phyloP scores from a whole-genome alignment of 1,140 invertebrate species.

The Hycleus cichorii region DNA sequence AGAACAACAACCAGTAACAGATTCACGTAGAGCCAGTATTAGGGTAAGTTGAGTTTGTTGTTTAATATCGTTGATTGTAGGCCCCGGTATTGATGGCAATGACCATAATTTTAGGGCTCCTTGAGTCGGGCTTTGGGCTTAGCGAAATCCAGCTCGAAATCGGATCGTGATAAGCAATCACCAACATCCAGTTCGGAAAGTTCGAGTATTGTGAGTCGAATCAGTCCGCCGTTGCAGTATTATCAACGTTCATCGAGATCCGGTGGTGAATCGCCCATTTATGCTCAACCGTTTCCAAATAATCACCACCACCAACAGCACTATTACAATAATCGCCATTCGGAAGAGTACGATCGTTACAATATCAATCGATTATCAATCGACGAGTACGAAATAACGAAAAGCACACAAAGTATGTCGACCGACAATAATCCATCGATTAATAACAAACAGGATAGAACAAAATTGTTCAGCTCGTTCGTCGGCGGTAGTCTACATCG shows the following conservation, averaged over 20 bases:
- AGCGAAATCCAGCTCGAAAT: slow-evolving; percentile 43
- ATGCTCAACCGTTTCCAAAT: slow-evolving; percentile 31
- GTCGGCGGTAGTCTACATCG: slow-evolving; percentile 23
- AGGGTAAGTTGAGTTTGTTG: slow-evolving; percentile 41
- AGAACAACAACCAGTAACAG: slow-evolving; percentile 17
- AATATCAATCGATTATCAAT: slow-evolving; percentile 24
- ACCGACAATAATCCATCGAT: slow-evolving; percentile 14
- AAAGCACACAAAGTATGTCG: slow-evolving; percentile 22
- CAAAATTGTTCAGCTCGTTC: slow-evolving; percentile 11
- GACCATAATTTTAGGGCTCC: slow-evolving; percentile 51
- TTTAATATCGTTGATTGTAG: slow-evolving; percentile 21
- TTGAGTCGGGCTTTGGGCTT: slow-evolving; percentile 60
- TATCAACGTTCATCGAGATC: slow-evolving; percentile 17
- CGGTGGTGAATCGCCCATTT: slow-evolving; percentile 34
- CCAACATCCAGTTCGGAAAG: slow-evolving; percentile 51
- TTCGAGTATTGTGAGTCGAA: slow-evolving; percentile 44
- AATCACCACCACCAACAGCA: slow-evolving; percentile 9
- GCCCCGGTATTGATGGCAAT: background rate
- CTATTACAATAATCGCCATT: slow-evolving; percentile 22
- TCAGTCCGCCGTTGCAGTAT: slow-evolving; percentile 43
- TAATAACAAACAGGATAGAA: slow-evolving; percentile 5
- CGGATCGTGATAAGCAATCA: slow-evolving; percentile 39
- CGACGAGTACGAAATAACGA: slow-evolving; percentile 28
- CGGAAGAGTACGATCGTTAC: slow-evolving; percentile 30
- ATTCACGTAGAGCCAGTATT: slow-evolving; percentile 43